Conservation (phyloP, 2,888 invertebrate species). For the Eulithis testata region DNA sequence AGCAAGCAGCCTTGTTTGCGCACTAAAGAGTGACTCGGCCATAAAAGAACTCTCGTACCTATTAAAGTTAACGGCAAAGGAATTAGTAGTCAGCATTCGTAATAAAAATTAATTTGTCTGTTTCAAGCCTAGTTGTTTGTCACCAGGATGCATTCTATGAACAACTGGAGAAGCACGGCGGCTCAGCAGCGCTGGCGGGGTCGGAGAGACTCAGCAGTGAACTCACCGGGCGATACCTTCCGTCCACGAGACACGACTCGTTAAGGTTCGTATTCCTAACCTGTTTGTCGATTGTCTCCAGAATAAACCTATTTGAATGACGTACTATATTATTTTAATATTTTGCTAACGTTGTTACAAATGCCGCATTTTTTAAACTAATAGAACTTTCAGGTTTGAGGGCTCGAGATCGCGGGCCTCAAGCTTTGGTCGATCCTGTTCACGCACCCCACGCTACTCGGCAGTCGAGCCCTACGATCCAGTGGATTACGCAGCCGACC, state of each 20-base stretch:
- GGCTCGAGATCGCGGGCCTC: constrained; percentile 77
- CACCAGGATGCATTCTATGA: constrained; percentile 96
- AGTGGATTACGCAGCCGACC: constrained; percentile 77
- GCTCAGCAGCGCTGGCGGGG: constrained; percentile 84
- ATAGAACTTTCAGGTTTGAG: constrained; percentile 60
- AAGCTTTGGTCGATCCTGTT: constrained; percentile 72
- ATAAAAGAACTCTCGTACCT: too few species aligned
- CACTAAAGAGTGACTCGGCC: too few species aligned
- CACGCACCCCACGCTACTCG: constrained; percentile 72
- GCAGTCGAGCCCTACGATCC: constrained; percentile 78
- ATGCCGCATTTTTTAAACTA: neutral
- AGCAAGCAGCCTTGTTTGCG: too few species aligned
- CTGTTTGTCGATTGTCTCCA: neutral
- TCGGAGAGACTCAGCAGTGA: constrained; percentile 70
- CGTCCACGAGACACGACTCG: constrained; percentile 69
- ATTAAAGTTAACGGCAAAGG: too few species aligned
- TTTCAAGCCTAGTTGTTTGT: constrained; percentile 17
- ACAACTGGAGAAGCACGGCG: constrained; percentile 92
- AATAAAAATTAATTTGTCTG: too few species aligned
- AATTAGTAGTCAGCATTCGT: too few species aligned
- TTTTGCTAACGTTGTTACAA: too few species aligned
- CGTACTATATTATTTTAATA: too few species aligned
- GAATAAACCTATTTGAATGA: neutral
- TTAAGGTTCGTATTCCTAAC: constrained; percentile 51
- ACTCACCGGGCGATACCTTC: constrained; percentile 63